Base-by-base conservation (phyloP, 2,113 vertebrate genomes). In the Anas platyrhynchos region DNA sequence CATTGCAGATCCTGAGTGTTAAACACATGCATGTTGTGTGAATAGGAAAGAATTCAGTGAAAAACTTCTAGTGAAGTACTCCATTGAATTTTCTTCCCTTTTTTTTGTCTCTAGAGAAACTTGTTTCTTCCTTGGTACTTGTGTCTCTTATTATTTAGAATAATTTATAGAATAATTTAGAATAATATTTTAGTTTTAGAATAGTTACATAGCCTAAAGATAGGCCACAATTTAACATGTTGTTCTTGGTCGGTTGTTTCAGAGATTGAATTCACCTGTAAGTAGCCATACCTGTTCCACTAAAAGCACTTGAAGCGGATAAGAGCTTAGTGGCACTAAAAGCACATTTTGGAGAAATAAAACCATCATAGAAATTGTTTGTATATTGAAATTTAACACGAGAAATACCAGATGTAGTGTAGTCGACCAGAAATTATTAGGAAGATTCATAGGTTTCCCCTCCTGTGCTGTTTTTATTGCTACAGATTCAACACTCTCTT, bases 11-110 rank as follows among this genome's bases (percentile, higher is more conserved):
- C 26, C 75, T 73, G 26, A 11, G 6, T 68, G 22, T 79, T 93
- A 46, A 1, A 68, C 13, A 48, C 68, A 31, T 56, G 29, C 4
- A 4, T 38, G 27, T 20, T 63, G 50, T 8, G 48, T 0, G 0
- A 63, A 83, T 31, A 56, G 34, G 12, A 77, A 95, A 71, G 8
- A 71, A 55, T 3, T 38, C 34, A 71, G 56, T 52, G 27, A 83
- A 77, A 44, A 58, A 62, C 27, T 73, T 38, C 20, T 83, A 46
- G 50, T 67, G 43, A n/a, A 81, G 23, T 63, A n/a, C 46, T 86
- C 13, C 9, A 29, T 59, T 56, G 31, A n/a, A 34, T 83, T 89
- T 95, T 80, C n/a, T 83, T 92, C 7, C 5, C 17, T 6, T 86
- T 89, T 86, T 89, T 67, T 61, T 61, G 38, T 75, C 16, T 83